Percentiles rank a stretch among this genome's conserved stretches.
Evolutionary conservation across 1,140 invertebrate species (phyloP).

Genomic region (Trichonephila clavata): DNA sequence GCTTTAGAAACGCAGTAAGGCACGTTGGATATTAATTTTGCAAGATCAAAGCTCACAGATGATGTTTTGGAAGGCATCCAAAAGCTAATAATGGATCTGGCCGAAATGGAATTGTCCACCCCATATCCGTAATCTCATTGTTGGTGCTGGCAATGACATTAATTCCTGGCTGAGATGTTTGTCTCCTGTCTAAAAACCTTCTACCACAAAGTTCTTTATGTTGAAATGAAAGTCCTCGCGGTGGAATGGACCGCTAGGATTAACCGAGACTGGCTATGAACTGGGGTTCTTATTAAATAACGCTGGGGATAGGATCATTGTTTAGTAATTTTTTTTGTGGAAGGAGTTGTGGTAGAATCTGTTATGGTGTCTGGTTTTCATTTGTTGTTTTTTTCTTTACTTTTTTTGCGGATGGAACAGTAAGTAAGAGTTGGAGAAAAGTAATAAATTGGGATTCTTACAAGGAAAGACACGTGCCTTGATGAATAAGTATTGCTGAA

Average conservation of each 20-base stretch:
- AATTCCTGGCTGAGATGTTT: conserved; percentile 3
- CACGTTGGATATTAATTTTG: conserved; percentile 34
- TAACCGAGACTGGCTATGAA: neutral
- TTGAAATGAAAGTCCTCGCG: neutral
- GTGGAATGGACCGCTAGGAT: neutral
- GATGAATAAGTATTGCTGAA: too few species aligned
- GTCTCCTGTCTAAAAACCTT: conserved; percentile 9
- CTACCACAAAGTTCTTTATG: conserved; percentile 9
- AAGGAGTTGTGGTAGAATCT: neutral
- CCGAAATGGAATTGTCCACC: neutral
- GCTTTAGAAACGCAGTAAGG: conserved; percentile 1
- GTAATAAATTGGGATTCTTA: neutral
- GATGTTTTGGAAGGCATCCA: conserved; percentile 2
- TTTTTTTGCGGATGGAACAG: neutral
- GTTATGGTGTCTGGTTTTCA: neutral
- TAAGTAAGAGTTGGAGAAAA: neutral
- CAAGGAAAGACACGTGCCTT: neutral
- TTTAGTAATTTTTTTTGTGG: neutral
- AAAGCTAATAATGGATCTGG: conserved; percentile 26
- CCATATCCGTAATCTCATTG: conserved; percentile 3
- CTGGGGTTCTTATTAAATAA: neutral
- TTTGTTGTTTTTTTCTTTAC: neutral
- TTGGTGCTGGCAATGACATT: neutral
- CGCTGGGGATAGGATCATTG: neutral
- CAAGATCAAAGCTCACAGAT: conserved; percentile 17